Percentiles rank a stretch among this genome's conserved stretches.
Conservation (phyloP, 2,797 vertebrate genomes). For the Neosalanx taihuensis region DNA sequence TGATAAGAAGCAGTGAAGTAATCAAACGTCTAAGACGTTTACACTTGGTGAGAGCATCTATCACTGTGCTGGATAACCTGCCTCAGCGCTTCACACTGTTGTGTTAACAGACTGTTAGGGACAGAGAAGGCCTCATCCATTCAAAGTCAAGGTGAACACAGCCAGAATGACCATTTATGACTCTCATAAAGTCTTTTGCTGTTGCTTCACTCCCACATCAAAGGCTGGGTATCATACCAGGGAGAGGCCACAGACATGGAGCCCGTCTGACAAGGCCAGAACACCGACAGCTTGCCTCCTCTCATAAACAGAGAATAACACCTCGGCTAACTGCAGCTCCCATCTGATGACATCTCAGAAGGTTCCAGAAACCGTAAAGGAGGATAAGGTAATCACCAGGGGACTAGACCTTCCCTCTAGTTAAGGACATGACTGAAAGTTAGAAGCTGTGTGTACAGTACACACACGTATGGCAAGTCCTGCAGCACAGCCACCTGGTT, state of each 20-base stretch:
- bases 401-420: too few species aligned
- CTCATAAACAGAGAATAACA: background rate
- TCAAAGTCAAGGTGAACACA: slow-evolving; percentile 37
- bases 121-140: slow-evolving; percentile 19
- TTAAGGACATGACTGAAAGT: background rate
- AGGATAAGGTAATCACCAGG: background rate
- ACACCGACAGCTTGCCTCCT: background rate
- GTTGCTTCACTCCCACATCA: slow-evolving; percentile 16
- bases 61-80: slow-evolving; percentile 3
- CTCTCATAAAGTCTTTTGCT: slow-evolving; percentile 25
- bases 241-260: background rate
- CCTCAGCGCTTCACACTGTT: background rate
- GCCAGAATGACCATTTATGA: slow-evolving; percentile 21
- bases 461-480: background rate
- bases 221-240: slow-evolving; percentile 9
- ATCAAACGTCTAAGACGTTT: background rate
- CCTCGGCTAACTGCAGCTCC: background rate
- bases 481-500: background rate
- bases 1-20: background rate
- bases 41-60: background rate
- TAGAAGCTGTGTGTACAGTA: background rate
- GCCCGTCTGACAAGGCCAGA: background rate
- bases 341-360: background rate
- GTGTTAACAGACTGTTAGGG: slow-evolving; percentile 21
- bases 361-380: background rate